phyloP scores from a whole-genome alignment of 2,113 vertebrate species.

The Polypterus bichir region DNA sequence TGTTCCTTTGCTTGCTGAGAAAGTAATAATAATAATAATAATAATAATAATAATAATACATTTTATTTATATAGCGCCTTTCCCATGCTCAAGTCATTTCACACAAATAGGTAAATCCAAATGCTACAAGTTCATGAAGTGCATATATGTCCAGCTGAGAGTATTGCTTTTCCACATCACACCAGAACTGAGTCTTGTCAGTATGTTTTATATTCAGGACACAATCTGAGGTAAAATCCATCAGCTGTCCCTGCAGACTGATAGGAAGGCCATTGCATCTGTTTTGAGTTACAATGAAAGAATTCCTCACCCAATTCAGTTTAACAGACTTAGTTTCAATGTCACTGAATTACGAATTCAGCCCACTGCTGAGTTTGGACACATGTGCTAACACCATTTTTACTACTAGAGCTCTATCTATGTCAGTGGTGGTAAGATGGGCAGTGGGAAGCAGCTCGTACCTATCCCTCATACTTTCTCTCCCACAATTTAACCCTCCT shows the following conservation, averaged over 20 bases:
- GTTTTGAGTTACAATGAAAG: conserved; percentile 11
- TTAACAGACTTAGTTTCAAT: conserved; percentile 24
- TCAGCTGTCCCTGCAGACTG: conserved; percentile 18
- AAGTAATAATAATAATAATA: neutral
- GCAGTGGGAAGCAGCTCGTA: conserved; percentile 11
- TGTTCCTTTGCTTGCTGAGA: conserved; percentile 11
- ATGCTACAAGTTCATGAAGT: conserved; percentile 3
- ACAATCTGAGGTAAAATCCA: conserved; percentile 24
- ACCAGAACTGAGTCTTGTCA: conserved; percentile 12
- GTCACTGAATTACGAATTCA: conserved; percentile 19
- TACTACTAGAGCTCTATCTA: conserved; percentile 12
- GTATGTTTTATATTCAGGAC: conserved; percentile 16
- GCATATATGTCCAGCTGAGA: conserved; percentile 4
- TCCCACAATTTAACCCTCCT: conserved; percentile 11
- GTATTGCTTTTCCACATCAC: conserved; percentile 1
- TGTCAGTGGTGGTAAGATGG: conserved; percentile 4
- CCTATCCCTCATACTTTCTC: neutral
- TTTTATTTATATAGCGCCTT: too few relatives aligned
- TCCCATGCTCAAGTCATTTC: neutral
- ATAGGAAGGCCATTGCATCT: conserved; percentile 7
- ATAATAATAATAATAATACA: too few relatives aligned
- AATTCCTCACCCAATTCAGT: conserved; percentile 17
- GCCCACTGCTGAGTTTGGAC: conserved; percentile 12
- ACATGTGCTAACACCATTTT: conserved; percentile 12
- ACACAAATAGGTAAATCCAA: conserved; percentile 15